phyloP scores from a whole-genome alignment of 2,888 invertebrate species.

The Ophion slaviceki region DNA sequence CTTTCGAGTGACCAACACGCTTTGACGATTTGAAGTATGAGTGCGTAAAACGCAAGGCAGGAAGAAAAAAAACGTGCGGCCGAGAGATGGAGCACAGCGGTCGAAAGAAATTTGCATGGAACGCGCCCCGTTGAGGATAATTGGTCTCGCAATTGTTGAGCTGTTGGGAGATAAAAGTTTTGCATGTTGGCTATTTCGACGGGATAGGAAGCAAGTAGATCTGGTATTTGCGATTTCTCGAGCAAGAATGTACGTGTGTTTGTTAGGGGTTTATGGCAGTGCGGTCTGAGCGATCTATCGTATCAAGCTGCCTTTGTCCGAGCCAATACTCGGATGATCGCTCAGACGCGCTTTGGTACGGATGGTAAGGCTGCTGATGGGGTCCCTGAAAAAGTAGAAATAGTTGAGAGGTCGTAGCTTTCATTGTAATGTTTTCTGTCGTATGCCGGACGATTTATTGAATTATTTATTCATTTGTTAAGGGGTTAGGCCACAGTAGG shows the following conservation, averaged over 20 bases:
- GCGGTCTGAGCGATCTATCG: neutral
- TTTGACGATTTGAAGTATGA: neutral
- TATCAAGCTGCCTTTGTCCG: neutral
- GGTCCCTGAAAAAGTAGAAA: no score
- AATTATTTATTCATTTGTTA: no score
- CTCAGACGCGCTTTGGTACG: no score
- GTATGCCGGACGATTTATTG: no score
- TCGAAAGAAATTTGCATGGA: slow-evolving; percentile 21
- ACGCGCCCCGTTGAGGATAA: slow-evolving; percentile 7
- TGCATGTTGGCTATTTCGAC: neutral
- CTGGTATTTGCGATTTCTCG: neutral
- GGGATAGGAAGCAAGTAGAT: neutral
- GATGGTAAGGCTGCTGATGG: no score
- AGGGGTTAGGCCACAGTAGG: no score
- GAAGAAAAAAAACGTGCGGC: neutral
- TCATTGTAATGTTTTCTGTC: no score
- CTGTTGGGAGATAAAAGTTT: neutral
- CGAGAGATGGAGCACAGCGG: neutral
- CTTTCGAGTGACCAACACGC: neutral
- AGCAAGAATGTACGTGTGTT: neutral
- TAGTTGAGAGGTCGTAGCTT: no score
- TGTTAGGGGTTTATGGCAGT: neutral
- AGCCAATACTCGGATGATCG: neutral
- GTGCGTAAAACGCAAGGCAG: neutral
- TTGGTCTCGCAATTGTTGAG: slow-evolving; percentile 11